A percentile compares a stretch with the other conserved stretches of the same genome.
Evolutionary conservation across 2,113 vertebrate genomes (phyloP).

Genomic region (Nicator chloris): DNA sequence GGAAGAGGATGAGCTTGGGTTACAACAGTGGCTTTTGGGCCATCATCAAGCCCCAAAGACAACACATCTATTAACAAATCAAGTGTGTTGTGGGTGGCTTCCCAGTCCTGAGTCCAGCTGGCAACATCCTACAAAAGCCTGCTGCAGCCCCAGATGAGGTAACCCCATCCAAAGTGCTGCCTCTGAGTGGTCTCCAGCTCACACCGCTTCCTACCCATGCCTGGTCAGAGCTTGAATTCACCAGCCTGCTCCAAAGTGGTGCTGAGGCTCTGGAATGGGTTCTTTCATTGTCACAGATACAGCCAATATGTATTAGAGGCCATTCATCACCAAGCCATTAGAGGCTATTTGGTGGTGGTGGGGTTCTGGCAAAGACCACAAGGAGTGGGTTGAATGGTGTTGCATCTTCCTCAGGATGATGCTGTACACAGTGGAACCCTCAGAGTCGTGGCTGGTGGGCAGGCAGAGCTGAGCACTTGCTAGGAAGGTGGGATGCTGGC

Average conservation of each 20-base stretch:
- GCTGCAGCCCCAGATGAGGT: not conserved
- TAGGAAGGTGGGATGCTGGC: not conserved
- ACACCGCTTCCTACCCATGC: not conserved
- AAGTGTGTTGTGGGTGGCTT: not conserved
- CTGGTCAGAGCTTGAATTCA: not conserved
- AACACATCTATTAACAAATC: not conserved
- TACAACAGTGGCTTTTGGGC: not conserved
- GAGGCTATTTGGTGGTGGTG: not conserved
- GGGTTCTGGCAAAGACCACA: not conserved
- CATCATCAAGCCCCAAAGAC: not conserved
- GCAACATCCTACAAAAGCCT: not conserved
- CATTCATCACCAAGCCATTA: not conserved
- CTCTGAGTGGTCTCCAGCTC: not conserved
- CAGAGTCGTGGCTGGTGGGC: not conserved
- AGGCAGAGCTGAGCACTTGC: not conserved
- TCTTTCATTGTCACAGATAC: not conserved
- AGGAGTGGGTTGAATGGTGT: rapidly evolving
- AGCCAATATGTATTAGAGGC: rapidly evolving
- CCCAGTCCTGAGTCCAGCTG: not conserved
- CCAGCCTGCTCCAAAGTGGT: not conserved
- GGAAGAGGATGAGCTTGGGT: not conserved
- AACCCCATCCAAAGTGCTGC: not conserved
- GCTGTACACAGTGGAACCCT: not conserved
- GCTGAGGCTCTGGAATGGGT: not conserved
- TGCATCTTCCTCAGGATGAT: not conserved